Evolutionary conservation across 2,888 invertebrate genomes (phyloP), one percentile per base, ranked within the genome.

Genomic region (Melolontha melolontha): DNA sequence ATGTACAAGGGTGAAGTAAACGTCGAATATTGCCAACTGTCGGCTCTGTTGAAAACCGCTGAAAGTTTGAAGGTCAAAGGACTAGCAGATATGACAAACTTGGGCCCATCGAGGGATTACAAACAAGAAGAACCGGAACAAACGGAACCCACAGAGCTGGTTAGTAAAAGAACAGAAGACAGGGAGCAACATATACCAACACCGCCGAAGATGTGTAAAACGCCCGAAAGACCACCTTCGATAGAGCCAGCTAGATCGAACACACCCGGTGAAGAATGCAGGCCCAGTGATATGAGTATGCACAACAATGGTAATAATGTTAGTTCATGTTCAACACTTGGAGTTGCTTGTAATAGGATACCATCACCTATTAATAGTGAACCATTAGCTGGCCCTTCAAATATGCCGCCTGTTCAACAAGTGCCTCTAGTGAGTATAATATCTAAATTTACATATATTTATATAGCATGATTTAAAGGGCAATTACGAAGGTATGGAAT

Each of bases 1-100:
- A 96, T 96, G 95, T 96, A 96, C 89, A 93, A 94, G 86, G 95
- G 95, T 81, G 95, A 96, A 86, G 95, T 96, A 79, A 95, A 95
- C 91, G 94, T 96, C 82, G 94, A 95, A 87, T 94, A 94, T 85
- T 94, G 94, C 87, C 94, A 94, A 87, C 88, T 95, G 83, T 93
- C 94, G 83, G 93, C 94, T 78, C 89, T 95, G 80, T 90, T 95
- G 78, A 94, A 94, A 86, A 95, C 95, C 81, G 95, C 95, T 80
- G 95, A 95, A 86, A 95, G 94, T 84, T 90, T 95, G 75, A 94
- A 95, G 87, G 95, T 95, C 72, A 94, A 95, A 86, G 95, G 95
- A 80, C 87, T 96, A 81, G 94, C 95, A 85, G 95, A 95, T 86
- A 95, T 95, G 93, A 94, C 94, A 82, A 93, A 92, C 83, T 86